These are phyloP conservation scores for Drosophila guanche DNA, from an alignment of 1,140 invertebrate genomes.

Conservation along the genomic window DNA sequence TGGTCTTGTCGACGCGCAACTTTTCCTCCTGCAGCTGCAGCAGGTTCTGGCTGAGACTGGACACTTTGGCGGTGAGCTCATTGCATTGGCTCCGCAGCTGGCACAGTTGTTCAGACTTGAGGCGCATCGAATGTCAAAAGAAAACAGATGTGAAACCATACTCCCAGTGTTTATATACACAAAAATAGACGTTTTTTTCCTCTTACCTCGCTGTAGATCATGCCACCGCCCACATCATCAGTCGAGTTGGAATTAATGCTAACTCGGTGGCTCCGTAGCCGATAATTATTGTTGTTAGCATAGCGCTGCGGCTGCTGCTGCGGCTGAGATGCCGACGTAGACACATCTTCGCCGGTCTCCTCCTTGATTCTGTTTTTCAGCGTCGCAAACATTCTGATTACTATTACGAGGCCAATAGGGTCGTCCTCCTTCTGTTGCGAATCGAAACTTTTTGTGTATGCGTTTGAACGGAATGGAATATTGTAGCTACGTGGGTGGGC, in stretches of 20 bases:
- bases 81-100: conserved; percentile 88
- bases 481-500: conserved; percentile 15
- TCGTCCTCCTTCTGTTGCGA: too few relatives aligned
- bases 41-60: conserved; percentile 85
- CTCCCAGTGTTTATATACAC: conserved; percentile 10
- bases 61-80: conserved; percentile 87
- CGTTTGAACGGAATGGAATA: conserved; percentile 17
- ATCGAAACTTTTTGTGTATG: too few relatives aligned
- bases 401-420: too few relatives aligned
- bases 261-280: conserved; percentile 85
- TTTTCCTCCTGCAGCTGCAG: conserved; percentile 86
- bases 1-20: conserved; percentile 86
- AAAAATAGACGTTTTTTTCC: conserved; percentile 36
- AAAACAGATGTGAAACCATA: conserved; percentile 47
- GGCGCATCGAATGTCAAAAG: conserved; percentile 50
- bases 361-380: conserved; percentile 90
- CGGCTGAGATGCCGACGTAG: conserved; percentile 48
- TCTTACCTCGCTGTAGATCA: conserved; percentile 57
- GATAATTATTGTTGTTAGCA: conserved; percentile 77
- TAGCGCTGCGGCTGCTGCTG: conserved; percentile 39
- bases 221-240: conserved; percentile 64
- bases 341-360: conserved; percentile 89
- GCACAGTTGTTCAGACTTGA: conserved; percentile 86
- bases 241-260: conserved; percentile 85
- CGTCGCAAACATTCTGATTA: conserved; percentile 86